A percentile compares a stretch with the other conserved stretches of the same genome.
These are phyloP conservation scores for Trichonephila clavata DNA, from an alignment of 1,140 invertebrate species.

Conservation along the genomic window DNA sequence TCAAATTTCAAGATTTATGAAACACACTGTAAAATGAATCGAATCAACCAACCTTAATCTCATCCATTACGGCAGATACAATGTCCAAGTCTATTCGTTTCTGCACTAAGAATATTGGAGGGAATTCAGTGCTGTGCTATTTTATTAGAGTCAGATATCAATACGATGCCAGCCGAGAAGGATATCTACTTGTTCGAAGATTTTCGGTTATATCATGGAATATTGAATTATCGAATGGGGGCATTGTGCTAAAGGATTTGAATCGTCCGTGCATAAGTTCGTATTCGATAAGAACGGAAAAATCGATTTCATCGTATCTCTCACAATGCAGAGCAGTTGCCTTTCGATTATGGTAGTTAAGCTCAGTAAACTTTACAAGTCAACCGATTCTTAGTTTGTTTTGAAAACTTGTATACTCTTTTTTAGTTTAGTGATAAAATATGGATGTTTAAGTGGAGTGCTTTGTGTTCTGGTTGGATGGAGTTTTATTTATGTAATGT, in stretches of 20 bases:
- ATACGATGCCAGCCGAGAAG: not conserved
- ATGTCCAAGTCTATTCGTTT: slow-evolving; percentile 18
- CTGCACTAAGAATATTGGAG: not conserved
- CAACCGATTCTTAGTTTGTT: slow-evolving; percentile 10
- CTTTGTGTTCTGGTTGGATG: not conserved
- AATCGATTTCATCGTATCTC: slow-evolving; percentile 45
- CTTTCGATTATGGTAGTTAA: slow-evolving; percentile 52
- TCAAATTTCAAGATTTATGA: not conserved
- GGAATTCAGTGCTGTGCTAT: not conserved
- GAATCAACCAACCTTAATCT: slow-evolving; percentile 5
- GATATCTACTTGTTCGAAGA: slow-evolving; percentile 53
- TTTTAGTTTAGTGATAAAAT: slow-evolving; percentile 6
- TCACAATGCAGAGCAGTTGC: slow-evolving; percentile 38
- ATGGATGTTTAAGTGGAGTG: not conserved
- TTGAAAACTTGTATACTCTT: slow-evolving; percentile 12
- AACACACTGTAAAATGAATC: not conserved
- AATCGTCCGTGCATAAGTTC: slow-evolving; percentile 50
- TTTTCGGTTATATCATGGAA: slow-evolving; percentile 63
- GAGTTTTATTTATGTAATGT: not conserved
- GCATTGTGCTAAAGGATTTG: slow-evolving; percentile 38
- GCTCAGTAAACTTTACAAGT: slow-evolving; percentile 38
- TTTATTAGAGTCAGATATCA: slow-evolving; percentile 30
- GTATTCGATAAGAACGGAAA: slow-evolving; percentile 47
- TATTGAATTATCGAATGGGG: slow-evolving; percentile 59
- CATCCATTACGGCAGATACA: slow-evolving; percentile 9